Base-by-base conservation (phyloP, 2,797 vertebrate species). In the Aplochiton taeniatus region DNA sequence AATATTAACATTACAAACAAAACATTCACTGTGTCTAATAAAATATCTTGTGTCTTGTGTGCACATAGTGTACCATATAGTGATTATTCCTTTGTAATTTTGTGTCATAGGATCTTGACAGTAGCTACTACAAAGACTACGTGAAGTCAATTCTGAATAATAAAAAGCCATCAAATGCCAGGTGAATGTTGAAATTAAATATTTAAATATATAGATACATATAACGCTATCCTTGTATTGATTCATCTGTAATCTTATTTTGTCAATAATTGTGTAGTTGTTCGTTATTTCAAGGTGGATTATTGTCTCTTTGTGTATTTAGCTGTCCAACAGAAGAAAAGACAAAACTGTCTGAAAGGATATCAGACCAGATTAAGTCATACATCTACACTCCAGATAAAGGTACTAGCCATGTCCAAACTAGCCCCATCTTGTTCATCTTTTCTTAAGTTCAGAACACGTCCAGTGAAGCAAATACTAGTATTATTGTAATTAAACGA, bases 371-470 rank as follows among this genome's bases (percentile, higher is more conserved):
- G 61, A 66, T 90, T 0, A 76, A 81, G 69, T 90, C 90, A 61
- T 96, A 91, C 18, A n/a, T 95, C 76, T 98, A 97, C 31, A 8
- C 85, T 11, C 94, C 95, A 0, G 93, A 95, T 64, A 91, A 90
- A 90, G 96, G 97, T 98, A 65, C 56, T 14, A 4, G 43, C 18
- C 43, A 43, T 5, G 4, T 4, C 20, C n/a, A 53, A 4, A 44
- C 49, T 46, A 45, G 12, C 52, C 53, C 0, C 5, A 42, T 1
- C 17, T 8, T 0, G n/a, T n/a, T n/a, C n/a, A n/a, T 58, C 48
- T 1, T 3, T 41, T 11, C n/a, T n/a, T n/a, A n/a, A n/a, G n/a
- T 49, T 20, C 19, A 48, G 42, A 7, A 42, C 8, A 19, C n/a
- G 41, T 53, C 12, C 51, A n/a, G 19, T 13, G 31, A 49, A 14